These are phyloP conservation scores for Galleria mellonella DNA, from an alignment of 1,140 invertebrate species.

Conservation along the genomic window DNA sequence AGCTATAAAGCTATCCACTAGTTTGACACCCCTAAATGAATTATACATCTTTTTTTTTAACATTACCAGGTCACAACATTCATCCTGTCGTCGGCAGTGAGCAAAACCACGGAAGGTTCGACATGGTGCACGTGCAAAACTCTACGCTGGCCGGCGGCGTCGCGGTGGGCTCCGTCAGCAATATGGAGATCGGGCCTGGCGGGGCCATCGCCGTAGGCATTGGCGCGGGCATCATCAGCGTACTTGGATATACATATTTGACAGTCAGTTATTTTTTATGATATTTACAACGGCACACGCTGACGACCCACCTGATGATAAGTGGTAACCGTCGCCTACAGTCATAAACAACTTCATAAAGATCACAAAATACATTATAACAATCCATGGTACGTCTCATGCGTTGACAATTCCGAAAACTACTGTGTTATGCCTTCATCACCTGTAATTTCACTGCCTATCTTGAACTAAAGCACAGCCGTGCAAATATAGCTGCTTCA, in stretches of 20 bases:
- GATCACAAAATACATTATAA: neutral
- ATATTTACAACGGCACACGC: neutral
- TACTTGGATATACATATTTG: constrained; percentile 88
- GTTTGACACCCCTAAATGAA: no score
- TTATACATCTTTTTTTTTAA: no score
- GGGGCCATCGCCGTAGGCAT: constrained; percentile 90
- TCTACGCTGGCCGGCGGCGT: constrained; percentile 91
- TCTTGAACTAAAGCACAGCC: no score
- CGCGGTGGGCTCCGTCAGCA: constrained; percentile 78
- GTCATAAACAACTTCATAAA: neutral
- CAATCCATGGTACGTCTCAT: no score
- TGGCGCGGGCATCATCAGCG: constrained; percentile 87
- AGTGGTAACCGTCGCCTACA: no score
- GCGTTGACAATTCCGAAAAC: neutral
- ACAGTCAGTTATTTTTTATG: constrained; percentile 78
- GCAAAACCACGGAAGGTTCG: constrained; percentile 83
- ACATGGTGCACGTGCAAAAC: constrained; percentile 95
- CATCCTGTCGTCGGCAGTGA: constrained; percentile 86
- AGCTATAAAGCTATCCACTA: no score
- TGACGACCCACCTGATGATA: no score
- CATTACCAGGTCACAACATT: constrained; percentile 83
- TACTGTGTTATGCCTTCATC: no score
- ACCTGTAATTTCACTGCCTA: no score
- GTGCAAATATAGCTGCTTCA: no score
- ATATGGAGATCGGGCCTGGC: constrained; percentile 90